Conservation (phyloP, 2,113 vertebrate genomes). For the Pungitius pungitius region DNA sequence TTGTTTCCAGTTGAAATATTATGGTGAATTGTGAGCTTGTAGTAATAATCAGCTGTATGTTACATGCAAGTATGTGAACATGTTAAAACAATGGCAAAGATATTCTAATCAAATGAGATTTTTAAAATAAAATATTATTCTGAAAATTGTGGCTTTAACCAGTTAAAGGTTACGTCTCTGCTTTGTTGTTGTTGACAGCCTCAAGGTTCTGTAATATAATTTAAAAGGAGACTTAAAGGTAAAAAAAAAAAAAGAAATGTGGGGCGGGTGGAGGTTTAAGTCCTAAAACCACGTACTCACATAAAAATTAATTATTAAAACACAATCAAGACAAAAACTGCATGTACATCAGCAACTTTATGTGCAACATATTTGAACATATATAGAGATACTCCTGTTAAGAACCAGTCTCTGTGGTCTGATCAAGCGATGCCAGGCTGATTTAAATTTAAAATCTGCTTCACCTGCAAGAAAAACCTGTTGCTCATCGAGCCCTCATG, state of each 20-base stretch:
- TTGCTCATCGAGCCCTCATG: constrained; percentile 7
- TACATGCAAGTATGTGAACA: not conserved
- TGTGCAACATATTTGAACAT: not conserved
- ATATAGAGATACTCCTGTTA: not conserved
- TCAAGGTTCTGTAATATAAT: not conserved
- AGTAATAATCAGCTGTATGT: not conserved
- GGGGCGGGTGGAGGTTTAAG: too few relatives aligned
- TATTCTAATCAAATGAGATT: not conserved
- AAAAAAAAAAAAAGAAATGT: too few relatives aligned
- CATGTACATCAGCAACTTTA: not conserved
- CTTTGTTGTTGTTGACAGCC: not conserved
- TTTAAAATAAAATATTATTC: not conserved
- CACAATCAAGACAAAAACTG: not conserved
- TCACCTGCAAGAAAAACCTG: not conserved
- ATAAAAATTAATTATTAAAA: not conserved
- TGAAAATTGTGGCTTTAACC: not conserved
- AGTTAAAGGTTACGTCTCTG: not conserved
- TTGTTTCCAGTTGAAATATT: constrained; percentile 3
- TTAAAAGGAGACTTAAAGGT: not conserved
- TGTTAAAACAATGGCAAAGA: not conserved
- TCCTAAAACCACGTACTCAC: not conserved
- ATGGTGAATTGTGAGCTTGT: not conserved
- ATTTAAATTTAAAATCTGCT: not conserved
- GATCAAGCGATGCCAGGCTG: not conserved
- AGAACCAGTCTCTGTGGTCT: not conserved